Evolutionary conservation across 2,888 invertebrate genomes (phyloP).

Genomic region (Scaptomyza caliginosa): DNA sequence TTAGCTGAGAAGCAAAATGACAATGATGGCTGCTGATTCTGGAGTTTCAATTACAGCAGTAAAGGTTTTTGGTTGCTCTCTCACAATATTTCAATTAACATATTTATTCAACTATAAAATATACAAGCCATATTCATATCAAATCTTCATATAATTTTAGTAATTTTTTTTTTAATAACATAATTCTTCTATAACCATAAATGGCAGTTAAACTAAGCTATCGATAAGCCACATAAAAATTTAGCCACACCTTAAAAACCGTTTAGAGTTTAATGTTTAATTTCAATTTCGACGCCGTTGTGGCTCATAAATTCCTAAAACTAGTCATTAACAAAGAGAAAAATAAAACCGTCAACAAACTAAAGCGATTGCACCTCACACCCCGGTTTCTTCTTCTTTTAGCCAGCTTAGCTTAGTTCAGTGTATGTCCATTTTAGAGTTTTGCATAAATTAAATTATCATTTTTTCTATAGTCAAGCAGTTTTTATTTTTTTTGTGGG

Average conservation of each 20-base stretch:
- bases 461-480: slow-evolving; percentile 19
- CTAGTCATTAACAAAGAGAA: slow-evolving; percentile 42
- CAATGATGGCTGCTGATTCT: not conserved
- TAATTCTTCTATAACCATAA: slow-evolving; percentile 2
- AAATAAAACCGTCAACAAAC: slow-evolving; percentile 51
- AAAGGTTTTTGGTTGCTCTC: not conserved
- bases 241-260: slow-evolving; percentile 44
- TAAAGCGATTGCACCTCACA: slow-evolving; percentile 31
- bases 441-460: slow-evolving; percentile 73
- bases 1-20: not conserved
- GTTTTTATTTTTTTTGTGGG: slow-evolving; percentile 15
- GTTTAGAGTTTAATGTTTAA: slow-evolving; percentile 57
- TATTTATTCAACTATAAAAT: not conserved
- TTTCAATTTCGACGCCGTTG: slow-evolving; percentile 69
- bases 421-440: slow-evolving; percentile 53
- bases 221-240: slow-evolving; percentile 21
- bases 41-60: not conserved
- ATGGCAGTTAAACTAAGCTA: slow-evolving; percentile 4
- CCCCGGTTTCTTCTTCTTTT: slow-evolving; percentile 4
- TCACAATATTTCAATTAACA: not conserved
- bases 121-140: not conserved
- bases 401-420: slow-evolving; percentile 26
- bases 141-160: not conserved
- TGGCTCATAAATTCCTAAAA: slow-evolving; percentile 70
- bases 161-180: too few relatives aligned